phyloP scores from a whole-genome alignment of 2,888 invertebrate species.

The Oscheius sp. region DNA sequence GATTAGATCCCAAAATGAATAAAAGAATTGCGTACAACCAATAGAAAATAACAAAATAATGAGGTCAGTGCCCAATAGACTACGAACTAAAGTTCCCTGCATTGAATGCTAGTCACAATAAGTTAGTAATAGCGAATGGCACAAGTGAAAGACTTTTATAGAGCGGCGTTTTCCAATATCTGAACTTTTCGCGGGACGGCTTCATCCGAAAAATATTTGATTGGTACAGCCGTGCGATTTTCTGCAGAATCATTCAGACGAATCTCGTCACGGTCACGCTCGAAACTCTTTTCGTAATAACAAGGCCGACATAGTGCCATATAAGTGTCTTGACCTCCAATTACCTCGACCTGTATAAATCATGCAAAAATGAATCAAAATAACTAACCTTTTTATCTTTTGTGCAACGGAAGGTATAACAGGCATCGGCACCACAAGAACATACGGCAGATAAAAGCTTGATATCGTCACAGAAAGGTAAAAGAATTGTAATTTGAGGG shows the following conservation, averaged over 20 bases:
- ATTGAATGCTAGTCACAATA: no score
- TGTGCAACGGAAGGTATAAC: constrained; percentile 52
- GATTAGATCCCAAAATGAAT: no score
- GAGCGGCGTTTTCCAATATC: constrained; percentile 5
- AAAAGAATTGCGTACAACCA: no score
- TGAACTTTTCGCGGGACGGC: background rate
- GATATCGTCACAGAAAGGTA: constrained; percentile 52
- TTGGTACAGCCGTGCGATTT: constrained; percentile 7
- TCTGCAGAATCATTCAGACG: no score
- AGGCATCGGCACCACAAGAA: constrained; percentile 50
- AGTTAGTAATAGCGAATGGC: no score
- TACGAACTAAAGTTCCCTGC: no score
- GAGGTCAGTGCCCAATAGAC: no score
- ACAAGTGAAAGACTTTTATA: no score
- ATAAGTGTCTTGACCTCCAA: constrained; percentile 56
- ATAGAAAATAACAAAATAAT: no score
- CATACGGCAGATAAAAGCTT: constrained; percentile 53
- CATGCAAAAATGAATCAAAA: background rate
- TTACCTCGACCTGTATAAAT: constrained; percentile 47
- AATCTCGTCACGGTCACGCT: constrained; percentile 11
- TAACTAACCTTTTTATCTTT: constrained; percentile 48
- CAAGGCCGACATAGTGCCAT: constrained; percentile 51
- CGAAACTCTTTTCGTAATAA: constrained; percentile 27
- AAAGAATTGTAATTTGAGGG: constrained; percentile 49
- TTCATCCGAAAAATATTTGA: background rate